Percentiles rank a stretch among this genome's conserved stretches.
Evolutionary conservation across 2,113 vertebrate genomes (phyloP).

Genomic region (Lagopus muta): DNA sequence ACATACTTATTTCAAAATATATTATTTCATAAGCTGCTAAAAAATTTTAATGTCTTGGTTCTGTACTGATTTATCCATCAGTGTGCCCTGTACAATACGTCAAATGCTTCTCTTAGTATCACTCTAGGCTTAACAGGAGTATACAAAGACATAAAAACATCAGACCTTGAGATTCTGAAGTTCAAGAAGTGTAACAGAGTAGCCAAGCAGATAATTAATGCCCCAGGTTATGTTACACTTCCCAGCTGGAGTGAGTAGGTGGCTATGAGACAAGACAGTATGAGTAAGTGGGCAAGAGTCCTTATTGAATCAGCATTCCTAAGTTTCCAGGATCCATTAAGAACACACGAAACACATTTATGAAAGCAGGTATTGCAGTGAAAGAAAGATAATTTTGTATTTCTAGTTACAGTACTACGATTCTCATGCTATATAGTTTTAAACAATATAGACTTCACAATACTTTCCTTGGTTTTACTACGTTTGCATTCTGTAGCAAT

Average conservation of each 20-base stretch:
- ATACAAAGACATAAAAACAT: not conserved
- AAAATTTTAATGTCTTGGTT: not conserved
- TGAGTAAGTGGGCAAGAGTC: accelerated
- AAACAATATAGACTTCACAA: not conserved
- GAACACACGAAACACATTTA: not conserved
- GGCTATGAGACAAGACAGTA: not conserved
- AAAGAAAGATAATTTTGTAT: not conserved
- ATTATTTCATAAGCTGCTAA: not conserved
- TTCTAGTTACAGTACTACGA: not conserved
- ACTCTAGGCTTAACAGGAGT: not conserved
- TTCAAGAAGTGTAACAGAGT: not conserved
- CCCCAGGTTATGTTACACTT: accelerated
- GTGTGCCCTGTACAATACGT: not conserved
- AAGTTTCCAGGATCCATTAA: not conserved
- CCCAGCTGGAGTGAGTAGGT: not conserved
- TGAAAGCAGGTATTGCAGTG: not conserved
- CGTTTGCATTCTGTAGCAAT: not conserved
- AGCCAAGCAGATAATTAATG: not conserved
- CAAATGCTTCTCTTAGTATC: not conserved
- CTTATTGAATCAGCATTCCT: not conserved
- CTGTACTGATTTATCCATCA: not conserved
- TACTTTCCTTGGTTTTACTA: not conserved
- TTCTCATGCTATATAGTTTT: not conserved
- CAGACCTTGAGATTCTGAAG: not conserved
- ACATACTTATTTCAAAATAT: not conserved